phyloP scores from a whole-genome alignment of 2,888 invertebrate genomes.

The Drosophila multiciliata region DNA sequence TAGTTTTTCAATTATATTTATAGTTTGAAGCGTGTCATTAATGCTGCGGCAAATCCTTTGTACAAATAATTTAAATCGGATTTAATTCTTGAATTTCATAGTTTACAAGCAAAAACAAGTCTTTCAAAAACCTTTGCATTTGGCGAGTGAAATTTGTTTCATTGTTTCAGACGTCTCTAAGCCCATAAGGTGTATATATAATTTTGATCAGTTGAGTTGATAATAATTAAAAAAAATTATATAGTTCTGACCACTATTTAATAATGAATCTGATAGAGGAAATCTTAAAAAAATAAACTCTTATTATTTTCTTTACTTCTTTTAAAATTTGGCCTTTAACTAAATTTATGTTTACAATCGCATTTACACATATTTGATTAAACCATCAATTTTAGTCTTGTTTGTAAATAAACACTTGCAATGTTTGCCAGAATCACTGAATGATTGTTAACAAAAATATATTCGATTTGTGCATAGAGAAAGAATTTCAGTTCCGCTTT shows the following conservation, averaged over 20 bases:
- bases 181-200: not conserved
- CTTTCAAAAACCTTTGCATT: not conserved
- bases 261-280: not conserved
- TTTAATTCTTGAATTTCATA: not conserved
- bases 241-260: not conserved
- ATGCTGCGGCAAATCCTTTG: constrained; percentile 44
- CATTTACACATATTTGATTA: not conserved
- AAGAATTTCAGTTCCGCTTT: not conserved
- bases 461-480: not conserved
- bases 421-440: not conserved
- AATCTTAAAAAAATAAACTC: not conserved
- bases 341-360: not conserved
- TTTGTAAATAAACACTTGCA: not conserved
- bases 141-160: too few relatives aligned
- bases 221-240: too few relatives aligned
- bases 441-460: not conserved
- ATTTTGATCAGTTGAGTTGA: not conserved
- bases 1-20: constrained; percentile 76
- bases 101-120: not conserved
- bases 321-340: not conserved
- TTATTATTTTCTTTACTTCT: not conserved
- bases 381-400: not conserved
- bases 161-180: not conserved
- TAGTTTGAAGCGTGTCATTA: constrained; percentile 54
- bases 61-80: not conserved